Evolutionary conservation across 2,888 invertebrate species (phyloP), one percentile per base, ranked within the genome.

Genomic region (Dolomedes plantarius): DNA sequence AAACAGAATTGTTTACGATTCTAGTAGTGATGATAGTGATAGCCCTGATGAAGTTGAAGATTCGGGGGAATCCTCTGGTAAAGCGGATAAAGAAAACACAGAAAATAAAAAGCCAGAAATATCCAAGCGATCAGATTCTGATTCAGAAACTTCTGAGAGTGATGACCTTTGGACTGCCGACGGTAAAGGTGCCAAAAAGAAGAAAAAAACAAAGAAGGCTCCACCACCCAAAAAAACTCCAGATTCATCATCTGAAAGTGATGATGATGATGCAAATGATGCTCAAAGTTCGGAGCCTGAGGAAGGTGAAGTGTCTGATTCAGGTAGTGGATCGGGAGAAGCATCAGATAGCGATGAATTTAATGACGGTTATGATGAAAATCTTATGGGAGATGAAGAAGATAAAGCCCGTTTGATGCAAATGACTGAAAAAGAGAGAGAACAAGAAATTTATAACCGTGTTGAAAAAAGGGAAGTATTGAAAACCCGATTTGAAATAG

Each of bases 371-470:
- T 98, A 96, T 90, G 98, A 98, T 91, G 98, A 98, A 88, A 96
- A 98, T 91, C 93, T 98, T 32, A 98, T 98, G 95, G 98, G 98
- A 0, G 98, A 98, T 91, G 98, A 96, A 86, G 98, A 97, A 89
- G 99, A 99, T 92, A 94, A 96, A 90, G 95, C 96, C 0, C 93
- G 96, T 0, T 92, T 99, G 65, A 97, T 97, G 13, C 95, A 95
- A 88, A 95, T 99, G 94, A 98, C 98, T 0, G 99, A 99, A 91
- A 98, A 97, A 90, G 98, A 99, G 91, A 93, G 99, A 64, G 99
- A 99, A 92, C 97, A 98, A 79, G 98, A 98, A 92, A 95, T 99
- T 89, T 99, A 97, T 91, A 97, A 98, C 91, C 94, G 99, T 74
- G 97, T 98, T 73, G 99, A 99, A 92, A 95, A 97, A 90, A 93